Evolutionary conservation across 2,888 invertebrate genomes (phyloP), one percentile per base, ranked within the genome.

Genomic region (Drosophila nr. perissopoda): DNA sequence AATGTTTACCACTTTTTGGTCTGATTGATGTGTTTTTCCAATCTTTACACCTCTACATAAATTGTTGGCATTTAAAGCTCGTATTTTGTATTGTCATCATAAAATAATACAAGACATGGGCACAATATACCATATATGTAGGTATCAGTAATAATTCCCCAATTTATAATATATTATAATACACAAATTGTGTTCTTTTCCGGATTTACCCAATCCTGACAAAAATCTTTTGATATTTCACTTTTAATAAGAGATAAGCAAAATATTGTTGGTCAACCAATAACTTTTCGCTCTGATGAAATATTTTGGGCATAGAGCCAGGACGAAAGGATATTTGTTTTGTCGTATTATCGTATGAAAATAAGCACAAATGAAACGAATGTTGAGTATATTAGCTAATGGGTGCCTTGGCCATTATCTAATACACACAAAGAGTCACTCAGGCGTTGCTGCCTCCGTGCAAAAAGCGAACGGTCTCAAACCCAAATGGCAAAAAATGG

Each of bases 401-500:
- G 8, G 25, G 4, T 38, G 48, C 31, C 38, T 33, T 40, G 51
- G 21, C 38, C 40, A 51, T 51, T 65, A 65, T 65, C 65, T 65
- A 46, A 60, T 49, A 16, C 27, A 27, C 33, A 48, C 59, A 48
- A 7, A 40, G 7, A 52, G 8, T 8, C 53, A 48, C 13, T 48
- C 25, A n/a, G 25, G 13, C 29, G 42, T 34, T 65, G 7, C 42
- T 52, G 40, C 40, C 29, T 36, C n/a, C 33, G 51, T 11, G 31
- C 58, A 67, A 66, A 52, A 68, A 54, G 42, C 13, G 13, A 34
- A 36, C 29, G 36, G 67, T 46, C 70, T 69, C 70, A 80, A 80
- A 82, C 83, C 77, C 42, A 70, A 82, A 82, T 59, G 66, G 56
- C 67, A 70, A 58, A 53, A 65, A 51, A 46, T 27, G 2, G 49